A percentile compares a stretch with the other conserved stretches of the same genome.
Evolutionary conservation across 2,888 invertebrate species (phyloP).

Genomic region (Ariolimax columbianus): DNA sequence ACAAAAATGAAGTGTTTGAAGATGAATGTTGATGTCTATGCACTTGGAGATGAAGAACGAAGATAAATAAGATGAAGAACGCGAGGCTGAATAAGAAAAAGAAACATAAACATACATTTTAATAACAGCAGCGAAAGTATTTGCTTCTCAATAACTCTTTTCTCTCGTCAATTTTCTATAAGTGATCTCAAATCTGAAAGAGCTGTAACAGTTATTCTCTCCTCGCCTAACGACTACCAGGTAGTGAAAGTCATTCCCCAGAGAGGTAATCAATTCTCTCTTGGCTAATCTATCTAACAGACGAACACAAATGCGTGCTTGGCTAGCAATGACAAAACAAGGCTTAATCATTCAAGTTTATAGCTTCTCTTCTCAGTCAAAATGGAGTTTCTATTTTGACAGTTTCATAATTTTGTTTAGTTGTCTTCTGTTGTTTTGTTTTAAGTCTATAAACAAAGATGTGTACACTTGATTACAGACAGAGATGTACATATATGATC

Average conservation of each 20-base stretch:
- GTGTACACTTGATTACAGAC: no score
- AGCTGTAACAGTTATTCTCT: not conserved
- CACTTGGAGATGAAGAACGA: no score
- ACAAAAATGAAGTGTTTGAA: no score
- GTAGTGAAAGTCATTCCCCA: not conserved
- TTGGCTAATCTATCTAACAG: not conserved
- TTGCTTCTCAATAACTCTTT: not conserved
- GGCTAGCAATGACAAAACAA: not conserved
- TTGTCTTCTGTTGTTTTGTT: no score
- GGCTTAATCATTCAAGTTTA: not conserved
- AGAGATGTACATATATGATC: no score
- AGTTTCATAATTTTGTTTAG: no score
- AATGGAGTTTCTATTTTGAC: not conserved
- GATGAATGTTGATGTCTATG: no score
- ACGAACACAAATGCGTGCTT: not conserved
- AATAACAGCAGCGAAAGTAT: no score
- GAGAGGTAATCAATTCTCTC: not conserved
- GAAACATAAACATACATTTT: no score
- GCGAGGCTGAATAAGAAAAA: no score
- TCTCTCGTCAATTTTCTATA: not conserved
- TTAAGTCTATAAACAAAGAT: no score
- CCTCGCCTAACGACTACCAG: not conserved
- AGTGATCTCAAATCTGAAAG: slow-evolving; percentile 2
- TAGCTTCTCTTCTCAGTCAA: not conserved
- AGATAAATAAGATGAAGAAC: no score